These are phyloP conservation scores for Volucella inflata DNA, from an alignment of 2,888 invertebrate genomes.

Conservation along the genomic window DNA sequence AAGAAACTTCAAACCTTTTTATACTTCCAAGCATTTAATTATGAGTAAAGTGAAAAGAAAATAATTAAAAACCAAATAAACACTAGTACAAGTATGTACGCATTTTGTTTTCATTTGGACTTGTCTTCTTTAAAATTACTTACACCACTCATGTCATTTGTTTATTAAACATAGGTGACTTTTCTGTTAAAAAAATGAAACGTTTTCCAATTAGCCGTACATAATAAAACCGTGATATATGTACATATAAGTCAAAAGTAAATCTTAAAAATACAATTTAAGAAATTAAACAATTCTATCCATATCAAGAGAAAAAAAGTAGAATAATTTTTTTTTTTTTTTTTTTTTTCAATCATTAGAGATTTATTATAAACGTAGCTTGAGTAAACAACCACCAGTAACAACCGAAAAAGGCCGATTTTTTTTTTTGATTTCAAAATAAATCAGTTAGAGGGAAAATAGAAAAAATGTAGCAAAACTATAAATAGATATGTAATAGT, in stretches of 20 bases:
- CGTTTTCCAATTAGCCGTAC: not conserved
- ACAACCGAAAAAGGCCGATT: conserved; percentile 42
- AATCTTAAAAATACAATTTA: conserved; percentile 49
- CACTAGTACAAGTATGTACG: conserved; percentile 14
- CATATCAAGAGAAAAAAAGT: conserved; percentile 70
- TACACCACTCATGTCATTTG: not conserved
- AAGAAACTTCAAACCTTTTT: conserved; percentile 60
- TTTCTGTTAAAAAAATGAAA: not conserved
- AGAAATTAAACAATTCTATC: conserved; percentile 69
- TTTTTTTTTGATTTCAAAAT: conserved; percentile 55
- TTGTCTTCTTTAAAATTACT: conserved; percentile 4
- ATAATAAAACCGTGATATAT: conserved; percentile 74
- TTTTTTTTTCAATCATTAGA: conserved; percentile 46
- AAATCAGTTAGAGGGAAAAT: conserved; percentile 51
- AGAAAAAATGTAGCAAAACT: conserved; percentile 57
- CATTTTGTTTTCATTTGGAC: conserved; percentile 6
- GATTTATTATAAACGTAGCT: conserved; percentile 12
- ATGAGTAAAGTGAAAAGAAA: conserved; percentile 17
- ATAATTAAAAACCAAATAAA: conserved; percentile 35
- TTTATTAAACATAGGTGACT: not conserved
- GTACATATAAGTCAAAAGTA: conserved; percentile 57
- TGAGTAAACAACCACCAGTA: conserved; percentile 60
- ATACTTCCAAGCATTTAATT: conserved; percentile 67
- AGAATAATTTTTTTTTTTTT: conserved; percentile 72
- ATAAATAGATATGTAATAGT: conserved; percentile 62